phyloP scores from a whole-genome alignment of 92 coral and sea anemone species.

The Porites lobata region DNA sequence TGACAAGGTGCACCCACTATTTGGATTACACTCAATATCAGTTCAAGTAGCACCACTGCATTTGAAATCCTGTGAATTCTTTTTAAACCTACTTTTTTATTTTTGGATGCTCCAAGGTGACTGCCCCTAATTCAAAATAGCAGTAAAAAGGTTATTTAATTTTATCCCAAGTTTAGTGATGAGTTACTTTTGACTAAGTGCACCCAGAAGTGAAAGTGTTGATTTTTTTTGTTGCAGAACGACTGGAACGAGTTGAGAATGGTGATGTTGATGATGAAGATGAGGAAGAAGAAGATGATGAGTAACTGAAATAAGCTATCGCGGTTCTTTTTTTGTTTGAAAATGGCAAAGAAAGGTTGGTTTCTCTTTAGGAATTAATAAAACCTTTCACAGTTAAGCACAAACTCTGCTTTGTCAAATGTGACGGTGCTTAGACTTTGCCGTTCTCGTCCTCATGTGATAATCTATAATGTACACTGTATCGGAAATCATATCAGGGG shows the following conservation, averaged over 20 bases:
- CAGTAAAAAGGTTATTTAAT: too few relatives aligned
- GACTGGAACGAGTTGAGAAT: slow-evolving; percentile 66
- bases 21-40: too few relatives aligned
- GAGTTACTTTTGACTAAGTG: background rate
- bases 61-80: too few relatives aligned
- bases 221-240: slow-evolving; percentile 35
- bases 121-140: too few relatives aligned
- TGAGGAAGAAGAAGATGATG: slow-evolving; percentile 54
- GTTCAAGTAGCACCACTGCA: too few relatives aligned
- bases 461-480: background rate
- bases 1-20: too few relatives aligned
- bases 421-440: background rate
- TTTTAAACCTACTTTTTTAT: too few relatives aligned
- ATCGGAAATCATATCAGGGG: background rate
- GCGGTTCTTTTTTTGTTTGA: background rate
- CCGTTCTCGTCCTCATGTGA: background rate
- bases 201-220: too few relatives aligned
- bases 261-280: slow-evolving; percentile 39
- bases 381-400: background rate
- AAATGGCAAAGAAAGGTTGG: slow-evolving; percentile 5
- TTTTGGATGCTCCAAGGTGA: too few relatives aligned
- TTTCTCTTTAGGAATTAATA: background rate
- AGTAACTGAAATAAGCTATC: background rate
- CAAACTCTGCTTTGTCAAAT: background rate
- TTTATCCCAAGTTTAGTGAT: too few relatives aligned